Evolutionary conservation across 2,888 invertebrate genomes (phyloP), one percentile per base, ranked within the genome.

Genomic region (Pomacea canaliculata): DNA sequence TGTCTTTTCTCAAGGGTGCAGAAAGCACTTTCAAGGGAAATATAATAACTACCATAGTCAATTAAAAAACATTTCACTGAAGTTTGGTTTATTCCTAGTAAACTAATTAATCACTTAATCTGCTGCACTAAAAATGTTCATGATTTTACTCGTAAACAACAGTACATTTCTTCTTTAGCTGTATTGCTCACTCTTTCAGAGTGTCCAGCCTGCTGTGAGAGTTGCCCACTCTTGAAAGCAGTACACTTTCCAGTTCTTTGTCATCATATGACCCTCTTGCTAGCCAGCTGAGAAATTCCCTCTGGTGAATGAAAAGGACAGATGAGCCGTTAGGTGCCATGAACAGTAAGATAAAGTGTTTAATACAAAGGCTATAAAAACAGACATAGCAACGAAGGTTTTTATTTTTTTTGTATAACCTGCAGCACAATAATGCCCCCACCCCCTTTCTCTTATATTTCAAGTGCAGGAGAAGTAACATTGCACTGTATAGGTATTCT

Each of bases 171-270:
- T 10, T 56, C 51, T 56, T 56, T 4, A 56, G 51, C 16, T 56
- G 2, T 16, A 56, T 1, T 56, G 37, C 63, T 46, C n/a, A 71
- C 71, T 62, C 62, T 71, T 59, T 71, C 23, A 71, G 71, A 16
- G 48, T 62, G 9, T 63, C 63, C 16, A 71, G 19, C 23, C 62
- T 60, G 62, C 46, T 62, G 8, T 19, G 12, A 10, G 13, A 46
- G 13, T 71, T 46, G 2, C 62, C 63, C n/a, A 62, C 19, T 62
- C 60, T 71, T 46, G 60, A 16, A 46, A 71, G 23, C 46, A 71
- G 48, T 7, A 46, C n/a, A 5, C 48, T 23, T 46, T 71, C 71
- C 12, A 62, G 18, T 23, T 13, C 23, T 27, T 62, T n/a, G 16
- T 12, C 46, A 60, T 71, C 49, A 37, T 9, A 12, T 63, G 71